Evolutionary conservation across 2,888 invertebrate genomes (phyloP).

Genomic region (Lasiommata megera): DNA sequence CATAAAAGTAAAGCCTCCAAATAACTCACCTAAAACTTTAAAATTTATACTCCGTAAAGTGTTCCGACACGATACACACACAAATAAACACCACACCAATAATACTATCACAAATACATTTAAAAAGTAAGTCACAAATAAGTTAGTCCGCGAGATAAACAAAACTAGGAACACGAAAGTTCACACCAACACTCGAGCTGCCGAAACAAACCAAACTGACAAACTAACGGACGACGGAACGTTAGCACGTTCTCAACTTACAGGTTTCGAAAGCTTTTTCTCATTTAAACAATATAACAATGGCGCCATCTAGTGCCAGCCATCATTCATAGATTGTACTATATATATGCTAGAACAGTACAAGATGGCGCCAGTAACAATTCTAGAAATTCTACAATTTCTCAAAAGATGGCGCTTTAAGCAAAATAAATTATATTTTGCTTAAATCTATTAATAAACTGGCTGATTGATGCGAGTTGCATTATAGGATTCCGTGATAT

Average conservation of each 20-base stretch:
- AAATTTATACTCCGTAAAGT: conserved; percentile 40
- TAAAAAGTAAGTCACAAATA: conserved; percentile 52
- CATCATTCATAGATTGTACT: background rate
- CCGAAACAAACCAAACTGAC: conserved; percentile 59
- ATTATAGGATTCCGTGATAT: too few relatives aligned
- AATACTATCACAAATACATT: conserved; percentile 48
- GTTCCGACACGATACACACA: conserved; percentile 43
- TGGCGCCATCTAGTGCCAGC: conserved; percentile 24
- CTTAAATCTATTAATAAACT: too few relatives aligned
- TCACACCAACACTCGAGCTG: conserved; percentile 44
- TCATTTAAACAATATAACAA: conserved; percentile 1
- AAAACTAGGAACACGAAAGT: conserved; percentile 41
- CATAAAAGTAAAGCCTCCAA: conserved; percentile 57
- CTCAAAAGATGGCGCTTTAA: conserved; percentile 15
- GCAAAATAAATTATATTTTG: too few relatives aligned
- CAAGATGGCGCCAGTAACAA: background rate
- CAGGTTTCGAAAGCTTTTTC: conserved; percentile 7
- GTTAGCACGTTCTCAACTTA: conserved; percentile 15
- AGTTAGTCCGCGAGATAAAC: conserved; percentile 67
- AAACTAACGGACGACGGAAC: conserved; percentile 24
- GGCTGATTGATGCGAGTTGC: too few relatives aligned
- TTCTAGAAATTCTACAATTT: background rate
- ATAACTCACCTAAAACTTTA: conserved; percentile 59
- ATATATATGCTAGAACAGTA: background rate
- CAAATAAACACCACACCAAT: conserved; percentile 47